Base-by-base conservation (phyloP, 64 coral and sea anemone species). In the Acropora yongei region DNA sequence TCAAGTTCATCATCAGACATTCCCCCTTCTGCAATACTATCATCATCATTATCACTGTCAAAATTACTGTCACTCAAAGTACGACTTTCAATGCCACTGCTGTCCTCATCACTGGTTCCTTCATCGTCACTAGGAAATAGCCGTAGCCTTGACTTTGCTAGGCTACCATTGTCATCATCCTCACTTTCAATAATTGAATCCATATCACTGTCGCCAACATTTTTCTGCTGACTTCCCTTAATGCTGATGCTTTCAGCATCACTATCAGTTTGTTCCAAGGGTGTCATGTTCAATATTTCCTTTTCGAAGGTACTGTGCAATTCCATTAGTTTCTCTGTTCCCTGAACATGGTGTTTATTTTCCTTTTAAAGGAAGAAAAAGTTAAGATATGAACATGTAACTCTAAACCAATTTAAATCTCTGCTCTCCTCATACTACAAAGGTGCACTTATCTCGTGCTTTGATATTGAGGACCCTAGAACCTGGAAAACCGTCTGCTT, bases 281-380 rank as follows among this genome's bases (percentile, higher is more conserved):
- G 14, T 40, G 51, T 12, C 47, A 68, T 68, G 49, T 88, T 87
- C 46, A 87, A 51, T 16, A 94, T 88, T 51, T 88, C 77, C 73
- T 88, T 78, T 41, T 97, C 42, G 83, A 97, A 97, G 68, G 46
- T 77, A 74, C 87, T 40, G 11, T 93, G 93, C 42, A 97, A 77
- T 63, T 90, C 40, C 49, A 74, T 49, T 4, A 97, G 77, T 49
- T 94, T 88, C 43, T 88, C 17, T n/a, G 95, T 97, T 66, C 92
- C 95, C 69, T 84, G 49, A 76, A 90, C 68, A 74, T 77, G 55
- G 18, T 65, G 75, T 14, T 18, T 12, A 14, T 74, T 17, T 4
- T 55, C 74, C 93, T 91, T 55, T 55, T 55, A 53, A 12, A 80
- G 41, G 18, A 7, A 75, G 74, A 48, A 53, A 60, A 67, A 30